Base-by-base conservation (phyloP, 1,140 invertebrate species). In the Macrostomum lignano region DNA sequence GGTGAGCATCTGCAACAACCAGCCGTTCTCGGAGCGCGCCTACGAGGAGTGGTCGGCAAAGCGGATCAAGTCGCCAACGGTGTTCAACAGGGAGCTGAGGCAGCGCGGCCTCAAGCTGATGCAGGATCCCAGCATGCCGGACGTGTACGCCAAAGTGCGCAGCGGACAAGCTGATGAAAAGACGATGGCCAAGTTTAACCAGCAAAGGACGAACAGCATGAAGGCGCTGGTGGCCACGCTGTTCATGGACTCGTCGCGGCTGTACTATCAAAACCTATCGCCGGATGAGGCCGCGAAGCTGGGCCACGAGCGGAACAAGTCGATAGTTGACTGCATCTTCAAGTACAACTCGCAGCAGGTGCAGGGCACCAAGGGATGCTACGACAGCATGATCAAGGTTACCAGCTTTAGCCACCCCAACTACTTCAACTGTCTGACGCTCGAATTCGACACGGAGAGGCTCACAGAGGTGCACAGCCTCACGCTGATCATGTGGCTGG, bases 371-470 rank as follows among this genome's bases (percentile, higher is more conserved):
- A n/a, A n/a, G n/a, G 5, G 19, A 9, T 33, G 32, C 19, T n/a
- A 33, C 10, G 32, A 33, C 20, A 7, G 10, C 3, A 4, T 4
- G 4, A 19, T 19, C 19, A 10, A 11, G 9, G 11, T 33, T n/a
- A 11, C 14, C 14, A 11, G 17, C 13, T 19, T 33, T n/a, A 17
- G 11, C 11, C 20, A 17, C 7, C 32, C 24, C 20, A 19, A 10
- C 14, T 33, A 21, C 20, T 33, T 33, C 20, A 33, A 33, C 15
- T 33, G 32, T 21, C 32, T 25, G 13, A 33, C 32, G 26, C 26
- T 33, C 11, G 11, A 33, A 13, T 9, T 19, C 13, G 14, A 28
- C 19, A 14, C 26, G 19, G 9, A 28, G 4, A 17, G 15, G 15
- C 14, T 17, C 15, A 28, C 19, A 17, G 26, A 28, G 7, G 9